Conservation (phyloP, 1,140 invertebrate genomes). For the Bemisia tabaci region DNA sequence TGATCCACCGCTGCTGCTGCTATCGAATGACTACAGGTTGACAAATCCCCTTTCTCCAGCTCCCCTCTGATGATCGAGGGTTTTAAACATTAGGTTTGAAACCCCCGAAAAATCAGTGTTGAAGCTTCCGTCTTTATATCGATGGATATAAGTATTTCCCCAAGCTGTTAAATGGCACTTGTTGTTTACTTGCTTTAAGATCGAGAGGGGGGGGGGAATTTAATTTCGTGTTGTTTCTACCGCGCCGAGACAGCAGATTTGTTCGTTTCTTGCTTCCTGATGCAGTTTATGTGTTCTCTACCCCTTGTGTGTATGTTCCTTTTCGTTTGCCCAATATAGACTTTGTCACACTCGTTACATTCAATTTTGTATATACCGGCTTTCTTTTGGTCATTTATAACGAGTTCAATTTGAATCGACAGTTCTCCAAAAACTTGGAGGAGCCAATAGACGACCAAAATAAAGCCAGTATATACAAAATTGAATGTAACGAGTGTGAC, state of each 20-base stretch:
- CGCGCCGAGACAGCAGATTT: not conserved
- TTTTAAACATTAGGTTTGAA: too few species aligned
- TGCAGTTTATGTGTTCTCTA: not conserved
- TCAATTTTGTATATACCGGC: not conserved
- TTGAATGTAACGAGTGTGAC: not conserved
- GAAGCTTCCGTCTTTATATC: too few species aligned
- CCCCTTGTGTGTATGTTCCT: not conserved
- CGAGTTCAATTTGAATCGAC: not conserved
- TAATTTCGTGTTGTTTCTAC: not conserved
- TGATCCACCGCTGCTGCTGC: too few species aligned
- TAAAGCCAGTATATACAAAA: not conserved
- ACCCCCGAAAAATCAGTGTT: too few species aligned
- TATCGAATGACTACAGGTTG: too few species aligned
- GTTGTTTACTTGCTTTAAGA: not conserved
- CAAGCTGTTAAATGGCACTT: too few species aligned
- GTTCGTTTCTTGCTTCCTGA: not conserved
- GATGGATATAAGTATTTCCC: too few species aligned
- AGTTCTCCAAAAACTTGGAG: not conserved
- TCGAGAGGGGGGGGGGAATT: not conserved
- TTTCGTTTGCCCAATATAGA: not conserved
- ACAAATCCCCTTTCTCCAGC: too few species aligned
- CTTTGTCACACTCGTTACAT: not conserved
- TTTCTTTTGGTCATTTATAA: not conserved
- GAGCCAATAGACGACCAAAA: not conserved
- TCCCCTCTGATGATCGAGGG: too few species aligned